Conservation (phyloP, 35 echinoderm and acorn worm species). For the Strongylocentrotus purpuratus region DNA sequence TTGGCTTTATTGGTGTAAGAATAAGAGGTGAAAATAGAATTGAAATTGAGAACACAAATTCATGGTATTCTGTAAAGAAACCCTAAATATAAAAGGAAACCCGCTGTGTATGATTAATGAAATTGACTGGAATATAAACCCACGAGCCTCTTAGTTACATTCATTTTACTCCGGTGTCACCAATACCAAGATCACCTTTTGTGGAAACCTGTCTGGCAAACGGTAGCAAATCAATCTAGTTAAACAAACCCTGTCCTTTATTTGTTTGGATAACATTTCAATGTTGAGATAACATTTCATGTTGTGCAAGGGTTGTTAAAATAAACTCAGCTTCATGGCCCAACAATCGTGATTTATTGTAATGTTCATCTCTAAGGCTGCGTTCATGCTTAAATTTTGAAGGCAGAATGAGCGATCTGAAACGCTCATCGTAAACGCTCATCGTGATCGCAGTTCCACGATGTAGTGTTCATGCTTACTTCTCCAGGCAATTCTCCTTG, state of each 20-base stretch:
- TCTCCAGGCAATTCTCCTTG: too few species aligned
- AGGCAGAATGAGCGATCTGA: too few species aligned
- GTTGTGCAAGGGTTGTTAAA: neutral
- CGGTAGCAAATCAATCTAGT: conserved; percentile 1
- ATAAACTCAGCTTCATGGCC: neutral
- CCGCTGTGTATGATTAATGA: neutral
- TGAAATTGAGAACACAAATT: too few species aligned
- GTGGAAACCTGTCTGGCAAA: neutral
- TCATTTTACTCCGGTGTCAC: too few species aligned
- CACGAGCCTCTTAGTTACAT: neutral
- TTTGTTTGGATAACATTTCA: conserved; percentile 19
- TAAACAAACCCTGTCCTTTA: neutral
- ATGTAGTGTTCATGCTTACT: too few species aligned
- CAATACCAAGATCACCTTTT: neutral
- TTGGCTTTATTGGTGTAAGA: too few species aligned
- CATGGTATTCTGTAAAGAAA: too few species aligned
- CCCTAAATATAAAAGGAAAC: neutral
- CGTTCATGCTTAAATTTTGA: too few species aligned
- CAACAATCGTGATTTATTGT: neutral
- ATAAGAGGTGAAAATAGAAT: too few species aligned
- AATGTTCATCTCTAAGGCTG: neutral
- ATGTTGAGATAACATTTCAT: conserved; percentile 4
- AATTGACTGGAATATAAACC: neutral
- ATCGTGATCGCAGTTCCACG: too few species aligned
- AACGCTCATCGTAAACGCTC: too few species aligned